A percentile compares a stretch with the other conserved stretches of the same genome.
These are phyloP conservation scores for Trachurus trachurus DNA, from an alignment of 2,797 vertebrate genomes.

Conservation along the genomic window DNA sequence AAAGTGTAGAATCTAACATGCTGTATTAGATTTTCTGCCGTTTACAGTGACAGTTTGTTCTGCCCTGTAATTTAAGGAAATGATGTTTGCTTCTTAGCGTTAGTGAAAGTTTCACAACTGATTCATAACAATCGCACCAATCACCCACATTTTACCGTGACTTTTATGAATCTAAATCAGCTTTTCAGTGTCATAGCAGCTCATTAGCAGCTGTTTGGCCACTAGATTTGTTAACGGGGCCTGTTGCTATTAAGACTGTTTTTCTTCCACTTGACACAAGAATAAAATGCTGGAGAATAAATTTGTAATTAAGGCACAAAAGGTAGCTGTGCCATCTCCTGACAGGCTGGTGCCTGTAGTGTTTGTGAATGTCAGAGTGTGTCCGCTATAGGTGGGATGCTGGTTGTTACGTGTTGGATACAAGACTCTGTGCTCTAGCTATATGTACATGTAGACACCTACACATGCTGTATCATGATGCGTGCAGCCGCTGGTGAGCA, in stretches of 20 bases:
- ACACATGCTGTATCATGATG: conserved; percentile 37
- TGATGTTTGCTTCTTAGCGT: conserved; percentile 7
- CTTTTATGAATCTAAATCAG: conserved; percentile 52
- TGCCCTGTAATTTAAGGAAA: conserved; percentile 21
- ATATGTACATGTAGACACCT: conserved; percentile 29
- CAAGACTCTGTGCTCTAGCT: conserved; percentile 12
- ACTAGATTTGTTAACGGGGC: conserved; percentile 46
- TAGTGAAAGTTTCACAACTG: background rate
- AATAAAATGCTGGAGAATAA: conserved; percentile 67
- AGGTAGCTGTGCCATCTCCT: conserved; percentile 64
- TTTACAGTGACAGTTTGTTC: conserved; percentile 20
- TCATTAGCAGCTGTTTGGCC: conserved; percentile 62
- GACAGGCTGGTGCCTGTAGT: conserved; percentile 59
- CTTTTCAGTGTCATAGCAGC: conserved; percentile 32
- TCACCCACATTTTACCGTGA: conserved; percentile 28
- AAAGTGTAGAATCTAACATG: conserved; percentile 25
- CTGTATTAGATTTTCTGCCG: conserved; percentile 31
- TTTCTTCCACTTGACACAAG: conserved; percentile 66
- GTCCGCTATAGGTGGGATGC: conserved; percentile 53
- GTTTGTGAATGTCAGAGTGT: conserved; percentile 38
- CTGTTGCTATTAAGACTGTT: conserved; percentile 48
- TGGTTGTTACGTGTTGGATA: conserved; percentile 24
- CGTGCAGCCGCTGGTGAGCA: conserved; percentile 46
- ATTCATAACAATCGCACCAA: conserved; percentile 15
- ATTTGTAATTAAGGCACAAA: conserved; percentile 74